Base-by-base conservation (phyloP, 2,797 vertebrate genomes). In the Cossypha polioptera region DNA sequence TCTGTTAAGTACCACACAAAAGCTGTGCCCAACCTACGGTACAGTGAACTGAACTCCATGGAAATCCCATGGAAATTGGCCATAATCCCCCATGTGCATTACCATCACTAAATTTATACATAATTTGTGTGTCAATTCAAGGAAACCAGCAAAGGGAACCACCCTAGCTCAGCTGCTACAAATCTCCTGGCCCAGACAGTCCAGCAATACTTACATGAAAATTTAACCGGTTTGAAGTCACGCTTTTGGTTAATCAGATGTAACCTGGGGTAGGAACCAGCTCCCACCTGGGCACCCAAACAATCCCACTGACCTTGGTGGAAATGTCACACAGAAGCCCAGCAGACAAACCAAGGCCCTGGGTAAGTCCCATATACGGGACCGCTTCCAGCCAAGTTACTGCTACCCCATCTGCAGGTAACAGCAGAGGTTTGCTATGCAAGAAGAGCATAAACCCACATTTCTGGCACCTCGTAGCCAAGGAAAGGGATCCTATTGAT, bases 291-390 rank as follows among this genome's bases (percentile, higher is more conserved):
- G n/a, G 10, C 45, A 85, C 31, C 35, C 53, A 67, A 35, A 48
- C 0, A 1, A 53, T 28, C 17, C 57, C 1, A 1, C 16, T 50
- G 48, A 73, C 33, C 11, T 17, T 7, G 1, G 16, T 25, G 47
- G 71, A 82, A 94, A 79, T 17, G 25, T 62, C 63, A 53, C 1
- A 4, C 5, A 76, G 25, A 55, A 81, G 47, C n/a, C 17, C 65
- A 62, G 8, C 20, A 76, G 33, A 48, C 18, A 51, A 63, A 31
- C 5, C 10, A 18, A 20, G 6, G 26, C 12, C 25, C 24, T 50
- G 24, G 10, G 10, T 12, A 86, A 74, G 21, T 33, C 48, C 38
- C 4, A 9, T 0, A 0, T 0, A 40, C 7, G 2, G 21, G 2
- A 29, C 9, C 3, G 0, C 40, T 45, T 81, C 19, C 54, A 81